Percentiles rank a stretch among this genome's conserved stretches.
Conservation (phyloP, 2,113 vertebrate genomes). For the Pheucticus melanocephalus region DNA sequence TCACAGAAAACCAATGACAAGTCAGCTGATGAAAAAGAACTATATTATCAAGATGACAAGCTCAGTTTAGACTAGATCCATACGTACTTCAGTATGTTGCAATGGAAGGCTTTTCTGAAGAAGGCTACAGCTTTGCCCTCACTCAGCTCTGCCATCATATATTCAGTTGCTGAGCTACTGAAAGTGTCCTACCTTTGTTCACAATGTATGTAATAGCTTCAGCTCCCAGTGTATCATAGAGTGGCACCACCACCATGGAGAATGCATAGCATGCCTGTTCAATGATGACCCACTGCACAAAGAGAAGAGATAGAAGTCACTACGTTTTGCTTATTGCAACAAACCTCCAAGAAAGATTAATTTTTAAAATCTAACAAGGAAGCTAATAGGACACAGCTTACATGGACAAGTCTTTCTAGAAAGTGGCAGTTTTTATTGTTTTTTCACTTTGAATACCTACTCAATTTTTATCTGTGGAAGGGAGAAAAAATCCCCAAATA, state of each 20-base stretch:
- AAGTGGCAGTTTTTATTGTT: background rate
- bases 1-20: constrained; percentile 91
- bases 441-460: background rate
- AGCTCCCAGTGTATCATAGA: constrained; percentile 91
- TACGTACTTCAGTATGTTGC: background rate
- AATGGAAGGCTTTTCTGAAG: background rate
- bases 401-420: background rate
- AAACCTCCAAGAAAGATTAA: background rate
- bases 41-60: background rate
- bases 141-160: background rate
- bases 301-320: background rate
- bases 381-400: background rate
- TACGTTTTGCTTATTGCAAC: background rate
- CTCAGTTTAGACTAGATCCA: background rate
- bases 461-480: background rate
- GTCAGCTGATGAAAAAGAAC: constrained; percentile 61
- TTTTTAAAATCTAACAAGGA: background rate
- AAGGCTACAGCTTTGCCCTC: background rate
- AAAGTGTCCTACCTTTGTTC: constrained; percentile 82
- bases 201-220: constrained; percentile 89
- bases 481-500: background rate
- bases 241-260: constrained; percentile 89
- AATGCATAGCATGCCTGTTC: constrained; percentile 91
- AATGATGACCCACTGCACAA: constrained; percentile 88
- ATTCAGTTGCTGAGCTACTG: background rate